Conservation (phyloP, 1,140 invertebrate genomes). For the Drosophila pseudoobscura region DNA sequence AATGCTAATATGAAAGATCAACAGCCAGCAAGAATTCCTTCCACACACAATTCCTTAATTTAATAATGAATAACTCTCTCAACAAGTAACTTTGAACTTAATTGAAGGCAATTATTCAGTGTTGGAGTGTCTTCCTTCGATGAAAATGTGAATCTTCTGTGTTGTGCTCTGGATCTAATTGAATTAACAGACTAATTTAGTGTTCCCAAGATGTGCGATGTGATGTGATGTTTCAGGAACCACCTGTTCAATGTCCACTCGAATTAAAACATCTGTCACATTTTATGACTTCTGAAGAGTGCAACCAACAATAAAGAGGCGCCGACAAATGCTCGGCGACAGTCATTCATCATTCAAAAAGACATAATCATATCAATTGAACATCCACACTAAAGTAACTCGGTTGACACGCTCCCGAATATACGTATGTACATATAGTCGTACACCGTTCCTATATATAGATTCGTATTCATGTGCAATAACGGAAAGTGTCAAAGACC, state of each 20-base stretch:
- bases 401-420: constrained; percentile 38
- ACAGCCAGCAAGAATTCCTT: constrained; percentile 6
- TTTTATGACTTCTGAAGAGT: constrained; percentile 21
- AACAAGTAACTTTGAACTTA: constrained; percentile 33
- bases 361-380: constrained; percentile 60
- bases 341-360: constrained; percentile 49
- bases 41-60: constrained; percentile 40
- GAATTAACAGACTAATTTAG: constrained; percentile 20
- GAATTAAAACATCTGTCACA: constrained; percentile 38
- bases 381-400: constrained; percentile 37
- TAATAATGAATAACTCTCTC: constrained; percentile 44
- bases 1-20: constrained; percentile 30
- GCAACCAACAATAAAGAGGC: constrained; percentile 38
- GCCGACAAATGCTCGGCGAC: constrained; percentile 44
- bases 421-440: constrained; percentile 18
- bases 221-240: constrained; percentile 7
- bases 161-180: constrained; percentile 60
- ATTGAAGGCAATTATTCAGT: constrained; percentile 68
- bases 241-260: constrained; percentile 38
- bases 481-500: constrained; percentile 75
- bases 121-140: neutral
- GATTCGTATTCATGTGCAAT: constrained; percentile 42
- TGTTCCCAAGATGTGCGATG: constrained; percentile 18
- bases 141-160: constrained; percentile 13
- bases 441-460: constrained; percentile 25